Percentiles rank a stretch among this genome's conserved stretches.
Evolutionary conservation across 1,140 invertebrate genomes (phyloP).

Genomic region (Cydia pomonella): DNA sequence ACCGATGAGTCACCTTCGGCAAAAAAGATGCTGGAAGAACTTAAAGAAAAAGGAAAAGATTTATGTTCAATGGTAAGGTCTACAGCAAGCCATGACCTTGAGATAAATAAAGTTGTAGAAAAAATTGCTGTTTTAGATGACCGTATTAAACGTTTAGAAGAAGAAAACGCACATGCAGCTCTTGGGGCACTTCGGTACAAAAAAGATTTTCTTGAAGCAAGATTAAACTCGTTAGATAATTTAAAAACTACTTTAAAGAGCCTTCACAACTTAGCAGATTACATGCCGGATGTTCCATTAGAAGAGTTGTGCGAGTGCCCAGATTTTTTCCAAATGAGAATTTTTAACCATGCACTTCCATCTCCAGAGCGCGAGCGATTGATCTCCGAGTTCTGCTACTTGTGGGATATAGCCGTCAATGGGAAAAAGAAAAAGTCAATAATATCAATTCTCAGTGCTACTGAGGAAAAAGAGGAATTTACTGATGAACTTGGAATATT

Average conservation of each 20-base stretch:
- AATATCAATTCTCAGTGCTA: conserved; percentile 71
- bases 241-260: conserved; percentile 60
- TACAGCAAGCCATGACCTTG: conserved; percentile 56
- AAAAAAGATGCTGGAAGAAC: conserved; percentile 54
- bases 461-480: conserved; percentile 69
- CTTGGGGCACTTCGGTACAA: conserved; percentile 60
- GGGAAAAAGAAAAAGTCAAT: conserved; percentile 67
- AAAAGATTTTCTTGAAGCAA: conserved; percentile 64
- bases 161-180: conserved; percentile 56
- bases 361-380: conserved; percentile 60
- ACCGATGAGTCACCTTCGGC: conserved; percentile 47
- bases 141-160: conserved; percentile 58
- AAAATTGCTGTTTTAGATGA: conserved; percentile 65
- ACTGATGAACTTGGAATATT: conserved; percentile 67
- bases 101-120: conserved; percentile 65
- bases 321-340: conserved; percentile 67
- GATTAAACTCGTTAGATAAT: conserved; percentile 58
- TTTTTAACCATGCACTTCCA: conserved; percentile 70
- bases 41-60: conserved; percentile 60
- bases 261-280: conserved; percentile 49
- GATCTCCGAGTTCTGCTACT: conserved; percentile 65
- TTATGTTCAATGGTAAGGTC: conserved; percentile 59
- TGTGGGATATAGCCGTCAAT: conserved; percentile 71
- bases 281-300: conserved; percentile 46
- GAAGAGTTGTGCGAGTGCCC: conserved; percentile 62